Base-by-base conservation (phyloP, 2,113 vertebrate species). In the Numenius arquata region DNA sequence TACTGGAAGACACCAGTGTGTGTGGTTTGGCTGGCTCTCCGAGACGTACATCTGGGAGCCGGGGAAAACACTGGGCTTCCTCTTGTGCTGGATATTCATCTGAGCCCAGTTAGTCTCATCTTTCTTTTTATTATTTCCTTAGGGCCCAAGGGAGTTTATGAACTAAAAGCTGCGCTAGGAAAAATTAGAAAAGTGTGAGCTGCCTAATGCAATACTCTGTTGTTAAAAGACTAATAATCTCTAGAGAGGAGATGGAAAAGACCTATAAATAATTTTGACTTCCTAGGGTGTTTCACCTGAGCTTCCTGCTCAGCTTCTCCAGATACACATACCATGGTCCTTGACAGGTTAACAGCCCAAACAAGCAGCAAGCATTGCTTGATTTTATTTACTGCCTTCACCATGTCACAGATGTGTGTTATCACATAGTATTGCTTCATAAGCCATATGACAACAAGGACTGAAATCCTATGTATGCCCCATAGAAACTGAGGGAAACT, bases 81-180 rank as follows among this genome's bases (percentile, higher is more conserved):
- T 92, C 26, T 26, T 50, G 13, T 67, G 43, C 43, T 84, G 63
- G 41, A 38, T 67, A 70, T 71, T 89, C 63, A 67, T 5, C 38
- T 75, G 52, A 78, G 34, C 66, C 65, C 77, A 38, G 71, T 89
- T 59, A 82, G 65, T 63, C 43, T 89, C 70, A 63, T 75, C 68
- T 91, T 96, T 88, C 41, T 71, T 87, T 34, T 81, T 75, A 71
- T 86, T 93, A 77, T 92, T 95, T 96, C 83, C 77, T 86, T 62
- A 48, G 85, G 67, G 18, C 58, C 76, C 58, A 15, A 40, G 90
- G 73, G 86, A 87, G 30, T 92, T 94, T 58, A 23, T 53, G 63
- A 72, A 59, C 81, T 72, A 89, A 68, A 81, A 93, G 55, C 65
- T 68, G 47, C 40, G 72, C 65, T 71, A 88, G 75, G n/a, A 48